Percentiles rank a stretch among this genome's conserved stretches.
phyloP scores from a whole-genome alignment of 2,797 vertebrate species.

The Notamacropus eugenii region DNA sequence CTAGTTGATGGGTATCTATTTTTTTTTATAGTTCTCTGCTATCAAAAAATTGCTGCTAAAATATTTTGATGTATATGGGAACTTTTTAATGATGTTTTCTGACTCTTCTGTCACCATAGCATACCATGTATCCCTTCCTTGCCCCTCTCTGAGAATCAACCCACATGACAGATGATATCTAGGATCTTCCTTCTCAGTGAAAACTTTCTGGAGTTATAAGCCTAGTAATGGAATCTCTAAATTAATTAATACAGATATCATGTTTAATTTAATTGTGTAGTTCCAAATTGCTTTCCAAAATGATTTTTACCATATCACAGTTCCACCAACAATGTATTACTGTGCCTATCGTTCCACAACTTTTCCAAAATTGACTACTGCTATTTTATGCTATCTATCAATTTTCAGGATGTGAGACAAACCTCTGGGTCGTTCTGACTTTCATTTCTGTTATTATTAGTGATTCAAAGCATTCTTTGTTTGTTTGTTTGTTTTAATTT shows the following conservation, averaged over 20 bases:
- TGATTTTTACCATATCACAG: background rate
- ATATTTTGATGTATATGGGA: background rate
- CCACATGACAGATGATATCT: background rate
- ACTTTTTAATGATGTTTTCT: background rate
- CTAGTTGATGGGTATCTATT: background rate
- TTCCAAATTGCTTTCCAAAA: background rate
- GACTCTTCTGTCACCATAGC: background rate
- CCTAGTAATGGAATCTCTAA: background rate
- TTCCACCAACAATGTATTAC: background rate
- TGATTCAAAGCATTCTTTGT: background rate
- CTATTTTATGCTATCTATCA: background rate
- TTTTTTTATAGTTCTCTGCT: background rate
- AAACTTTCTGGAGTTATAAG: background rate
- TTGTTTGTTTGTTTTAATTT: too few species aligned
- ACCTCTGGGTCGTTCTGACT: background rate
- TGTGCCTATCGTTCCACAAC: background rate
- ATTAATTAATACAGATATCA: background rate
- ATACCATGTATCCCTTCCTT: background rate
- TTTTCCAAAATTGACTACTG: background rate
- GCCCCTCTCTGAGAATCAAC: background rate
- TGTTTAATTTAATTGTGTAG: background rate
- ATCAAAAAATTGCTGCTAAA: background rate
- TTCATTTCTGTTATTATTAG: background rate
- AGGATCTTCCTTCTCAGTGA: background rate
- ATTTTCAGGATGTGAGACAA: background rate